Base-by-base conservation (phyloP, 2,888 invertebrate genomes). In the Mystacides longicornis region DNA sequence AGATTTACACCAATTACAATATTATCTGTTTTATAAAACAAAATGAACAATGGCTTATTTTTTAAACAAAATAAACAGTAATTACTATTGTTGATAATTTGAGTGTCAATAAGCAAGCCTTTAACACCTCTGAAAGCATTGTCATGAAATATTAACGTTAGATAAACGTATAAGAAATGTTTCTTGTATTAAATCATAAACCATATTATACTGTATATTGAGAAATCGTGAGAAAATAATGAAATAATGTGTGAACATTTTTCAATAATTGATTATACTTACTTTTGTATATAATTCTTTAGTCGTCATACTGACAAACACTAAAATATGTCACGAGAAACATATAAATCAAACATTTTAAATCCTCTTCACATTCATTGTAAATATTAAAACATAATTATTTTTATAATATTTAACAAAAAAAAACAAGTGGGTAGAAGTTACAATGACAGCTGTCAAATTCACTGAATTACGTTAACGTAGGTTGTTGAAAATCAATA, bases 271-370 rank as follows among this genome's bases (percentile, higher is more conserved):
- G 16, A 3, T 7, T 16, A 14, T 37, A 51, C 64, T 69, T 73
- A 77, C 77, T 77, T 77, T 75, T 18, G 78, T 77, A 60, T 76
- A 78, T 1, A 78, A 67, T 66, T 78, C 77, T 68, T 77, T 78
- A 55, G 78, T 77, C 52, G 78, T 78, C 78, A 78, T 78, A 18
- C 37, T 47, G 27, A 18, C 11, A 5, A n/a, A 23, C 16, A 23
- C 16, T 23, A 7, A 48, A 23, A n/a, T 20, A 20, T 23, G 14
- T 23, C 16, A n/a, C 16, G 23, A 9, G 5, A n/a, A 7, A 18
- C 22, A 48, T 23, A 23, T 22, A 20, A 23, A 23, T 11, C 5
- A 48, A 23, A 18, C 48, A 48, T 48, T 48, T 48, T 48, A 48
- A n/a, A 23, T 9, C 18, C 23, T 2, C 2, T 14, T 5, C 14